Percentiles rank a stretch among this genome's conserved stretches.
Evolutionary conservation across 2,113 vertebrate species (phyloP).

Genomic region (Azemiops feae): DNA sequence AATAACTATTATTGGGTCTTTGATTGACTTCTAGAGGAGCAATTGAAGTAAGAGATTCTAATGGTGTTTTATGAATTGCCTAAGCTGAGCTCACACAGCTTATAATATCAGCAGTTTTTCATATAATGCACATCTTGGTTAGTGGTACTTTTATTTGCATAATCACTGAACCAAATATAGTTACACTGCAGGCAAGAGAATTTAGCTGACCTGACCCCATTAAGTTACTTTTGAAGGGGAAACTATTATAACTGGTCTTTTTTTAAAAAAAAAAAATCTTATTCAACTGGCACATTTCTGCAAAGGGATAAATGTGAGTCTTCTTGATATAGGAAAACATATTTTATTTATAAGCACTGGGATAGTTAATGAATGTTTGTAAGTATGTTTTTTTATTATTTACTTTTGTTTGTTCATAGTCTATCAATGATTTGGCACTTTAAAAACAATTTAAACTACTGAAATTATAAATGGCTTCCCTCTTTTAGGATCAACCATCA

Average conservation of each 20-base stretch:
- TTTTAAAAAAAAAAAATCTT: neutral
- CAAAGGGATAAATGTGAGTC: neutral
- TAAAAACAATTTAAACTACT: neutral
- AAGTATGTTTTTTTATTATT: neutral
- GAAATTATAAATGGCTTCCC: neutral
- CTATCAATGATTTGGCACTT: neutral
- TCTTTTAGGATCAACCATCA: neutral
- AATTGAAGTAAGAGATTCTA: constrained; percentile 60
- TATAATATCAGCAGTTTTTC: constrained; percentile 42
- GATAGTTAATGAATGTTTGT: neutral
- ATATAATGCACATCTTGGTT: constrained; percentile 30
- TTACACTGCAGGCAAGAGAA: constrained; percentile 15
- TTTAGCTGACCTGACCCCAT: constrained; percentile 31
- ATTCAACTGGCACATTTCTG: constrained; percentile 15
- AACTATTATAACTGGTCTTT: constrained; percentile 16
- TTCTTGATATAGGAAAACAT: neutral
- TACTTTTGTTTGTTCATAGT: neutral
- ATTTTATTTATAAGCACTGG: constrained; percentile 18
- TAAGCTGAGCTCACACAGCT: constrained; percentile 35
- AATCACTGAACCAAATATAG: constrained; percentile 39
- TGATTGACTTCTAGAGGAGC: constrained; percentile 46
- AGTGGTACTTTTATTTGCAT: constrained; percentile 43
- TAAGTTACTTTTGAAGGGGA: constrained; percentile 30
- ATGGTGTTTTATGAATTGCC: constrained; percentile 50
- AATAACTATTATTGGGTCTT: constrained; percentile 58